Percentiles rank a stretch among this genome's conserved stretches.
phyloP scores from a whole-genome alignment of 2,113 vertebrate species.

The Callipepla squamata region DNA sequence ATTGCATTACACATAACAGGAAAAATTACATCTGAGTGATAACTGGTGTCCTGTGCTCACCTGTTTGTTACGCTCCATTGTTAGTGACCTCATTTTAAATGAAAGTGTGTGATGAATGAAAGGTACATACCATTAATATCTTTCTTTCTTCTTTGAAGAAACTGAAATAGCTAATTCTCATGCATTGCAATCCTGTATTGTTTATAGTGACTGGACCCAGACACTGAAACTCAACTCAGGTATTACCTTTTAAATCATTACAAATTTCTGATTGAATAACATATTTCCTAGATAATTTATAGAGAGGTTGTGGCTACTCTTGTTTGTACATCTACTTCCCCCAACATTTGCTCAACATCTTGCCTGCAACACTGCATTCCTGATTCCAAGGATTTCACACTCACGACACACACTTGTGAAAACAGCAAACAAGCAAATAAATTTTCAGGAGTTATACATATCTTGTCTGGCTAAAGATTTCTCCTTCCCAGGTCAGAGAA shows the following conservation, averaged over 20 bases:
- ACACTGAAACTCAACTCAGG: background rate
- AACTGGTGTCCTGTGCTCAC: background rate
- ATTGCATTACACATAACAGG: background rate
- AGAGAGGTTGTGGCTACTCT: background rate
- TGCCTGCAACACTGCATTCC: background rate
- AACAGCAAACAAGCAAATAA: background rate
- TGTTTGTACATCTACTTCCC: background rate
- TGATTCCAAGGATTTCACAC: background rate
- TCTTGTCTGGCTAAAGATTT: background rate
- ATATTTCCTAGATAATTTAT: background rate
- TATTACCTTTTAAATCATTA: background rate
- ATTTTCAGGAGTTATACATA: background rate
- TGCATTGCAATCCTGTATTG: background rate
- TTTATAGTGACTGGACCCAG: background rate
- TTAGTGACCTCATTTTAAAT: background rate
- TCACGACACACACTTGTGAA: background rate
- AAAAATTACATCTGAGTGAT: background rate
- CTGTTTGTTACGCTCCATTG: background rate
- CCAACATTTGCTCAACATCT: accelerated
- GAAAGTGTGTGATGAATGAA: background rate
- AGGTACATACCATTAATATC: background rate
- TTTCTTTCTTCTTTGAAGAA: background rate
- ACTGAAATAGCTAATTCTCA: background rate
- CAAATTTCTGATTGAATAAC: background rate
- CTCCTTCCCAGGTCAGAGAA: background rate